Evolutionary conservation across 2,113 vertebrate genomes (phyloP).

Genomic region (Dipodomys merriami): DNA sequence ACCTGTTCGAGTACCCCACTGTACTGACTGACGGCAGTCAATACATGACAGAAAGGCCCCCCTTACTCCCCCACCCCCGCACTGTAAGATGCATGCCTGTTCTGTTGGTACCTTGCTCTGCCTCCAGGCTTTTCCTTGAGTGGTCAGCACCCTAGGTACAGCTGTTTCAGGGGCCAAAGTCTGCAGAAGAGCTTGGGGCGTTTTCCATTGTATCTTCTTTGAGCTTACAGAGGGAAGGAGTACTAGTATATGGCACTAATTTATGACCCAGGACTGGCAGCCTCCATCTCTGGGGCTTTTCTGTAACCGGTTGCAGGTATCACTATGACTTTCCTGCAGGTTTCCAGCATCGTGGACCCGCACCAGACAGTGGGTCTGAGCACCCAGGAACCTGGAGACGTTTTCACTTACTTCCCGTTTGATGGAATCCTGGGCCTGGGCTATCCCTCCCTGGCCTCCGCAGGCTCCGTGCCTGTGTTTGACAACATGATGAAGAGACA

Average conservation of each 20-base stretch:
- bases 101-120: rapidly evolving
- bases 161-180: background rate
- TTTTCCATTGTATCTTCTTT: rapidly evolving
- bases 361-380: slow-evolving; percentile 83
- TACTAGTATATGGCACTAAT: no score
- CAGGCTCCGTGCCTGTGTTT: slow-evolving; percentile 76
- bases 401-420: slow-evolving; percentile 79
- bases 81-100: rapidly evolving
- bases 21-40: background rate
- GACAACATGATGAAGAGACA: slow-evolving; percentile 81
- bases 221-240: rapidly evolving
- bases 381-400: slow-evolving; percentile 64
- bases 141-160: rapidly evolving
- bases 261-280: background rate
- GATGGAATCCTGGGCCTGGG: slow-evolving; percentile 86
- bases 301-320: background rate
- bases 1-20: background rate
- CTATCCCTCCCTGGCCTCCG: slow-evolving; percentile 78
- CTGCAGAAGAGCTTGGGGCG: background rate
- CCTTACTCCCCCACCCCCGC: no score
- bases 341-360: slow-evolving; percentile 69
- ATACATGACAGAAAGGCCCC: background rate
- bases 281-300: background rate
- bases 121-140: background rate
- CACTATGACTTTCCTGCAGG: slow-evolving; percentile 63